A percentile compares a stretch with the other conserved stretches of the same genome.
phyloP scores from a whole-genome alignment of 2,113 vertebrate genomes.

The Orycteropus afer region DNA sequence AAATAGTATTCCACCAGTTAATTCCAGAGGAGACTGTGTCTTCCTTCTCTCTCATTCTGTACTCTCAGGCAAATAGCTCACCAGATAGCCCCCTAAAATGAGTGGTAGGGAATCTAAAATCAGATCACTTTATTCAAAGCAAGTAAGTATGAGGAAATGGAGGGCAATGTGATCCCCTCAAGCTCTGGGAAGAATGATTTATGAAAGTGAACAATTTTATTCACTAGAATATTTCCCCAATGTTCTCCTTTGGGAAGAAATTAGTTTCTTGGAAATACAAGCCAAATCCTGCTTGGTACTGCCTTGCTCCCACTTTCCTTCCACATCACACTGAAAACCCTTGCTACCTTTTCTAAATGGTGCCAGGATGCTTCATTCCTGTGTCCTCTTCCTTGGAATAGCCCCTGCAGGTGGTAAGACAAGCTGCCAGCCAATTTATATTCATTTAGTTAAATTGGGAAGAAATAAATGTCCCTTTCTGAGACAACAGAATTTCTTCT shows the following conservation, averaged over 20 bases:
- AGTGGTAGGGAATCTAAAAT: background rate
- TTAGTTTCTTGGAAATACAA: slow-evolving; percentile 72
- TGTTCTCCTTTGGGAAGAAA: slow-evolving; percentile 61
- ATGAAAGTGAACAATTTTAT: slow-evolving; percentile 64
- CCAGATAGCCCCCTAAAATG: background rate
- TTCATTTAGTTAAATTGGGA: slow-evolving; percentile 64
- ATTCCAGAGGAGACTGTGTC: background rate
- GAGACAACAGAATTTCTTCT: slow-evolving; percentile 50
- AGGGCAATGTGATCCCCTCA: background rate
- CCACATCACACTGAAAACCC: background rate
- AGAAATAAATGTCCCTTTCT: slow-evolving; percentile 48
- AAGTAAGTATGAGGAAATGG: background rate
- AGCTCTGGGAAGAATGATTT: background rate
- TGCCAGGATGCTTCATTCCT: background rate
- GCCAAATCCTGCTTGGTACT: slow-evolving; percentile 56
- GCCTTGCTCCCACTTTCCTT: background rate
- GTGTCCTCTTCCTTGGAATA: background rate
- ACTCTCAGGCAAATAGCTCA: background rate
- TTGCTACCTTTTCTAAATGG: background rate
- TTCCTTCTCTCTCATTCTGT: background rate
- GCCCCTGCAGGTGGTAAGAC: background rate
- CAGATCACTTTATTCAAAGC: background rate
- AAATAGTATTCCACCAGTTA: background rate
- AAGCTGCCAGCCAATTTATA: slow-evolving; percentile 43
- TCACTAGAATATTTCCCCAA: slow-evolving; percentile 46